Conservation (phyloP, 2,888 invertebrate genomes). For the Pardosa pseudoannulata region DNA sequence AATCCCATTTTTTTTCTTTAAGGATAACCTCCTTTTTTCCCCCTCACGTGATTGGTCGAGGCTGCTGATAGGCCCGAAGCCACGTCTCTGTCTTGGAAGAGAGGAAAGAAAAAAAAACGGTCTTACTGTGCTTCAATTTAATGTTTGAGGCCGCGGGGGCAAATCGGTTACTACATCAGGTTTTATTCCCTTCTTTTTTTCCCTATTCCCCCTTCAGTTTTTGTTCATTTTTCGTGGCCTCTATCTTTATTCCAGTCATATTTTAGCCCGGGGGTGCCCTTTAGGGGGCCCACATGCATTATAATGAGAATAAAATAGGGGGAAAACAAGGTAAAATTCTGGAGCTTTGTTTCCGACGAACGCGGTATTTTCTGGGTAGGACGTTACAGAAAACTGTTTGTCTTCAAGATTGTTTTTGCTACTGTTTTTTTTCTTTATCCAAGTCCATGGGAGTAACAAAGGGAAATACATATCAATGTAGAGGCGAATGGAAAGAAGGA, state of each 20-base stretch:
- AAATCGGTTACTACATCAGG: slow-evolving; percentile 55
- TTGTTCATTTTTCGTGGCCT: slow-evolving; percentile 18
- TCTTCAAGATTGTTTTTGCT: not conserved
- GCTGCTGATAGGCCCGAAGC: slow-evolving; percentile 38
- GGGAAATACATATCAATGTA: not conserved
- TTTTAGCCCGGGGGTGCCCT: slow-evolving; percentile 15
- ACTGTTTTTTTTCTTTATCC: not conserved
- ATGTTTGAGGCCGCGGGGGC: slow-evolving; percentile 35
- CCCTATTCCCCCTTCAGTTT: not conserved
- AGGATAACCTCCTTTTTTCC: slow-evolving; percentile 17
- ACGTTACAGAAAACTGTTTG: not conserved
- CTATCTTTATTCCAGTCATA: slow-evolving; percentile 23
- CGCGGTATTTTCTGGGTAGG: not conserved
- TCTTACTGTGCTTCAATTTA: slow-evolving; percentile 45
- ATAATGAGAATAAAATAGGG: slow-evolving; percentile 24
- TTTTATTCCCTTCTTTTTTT: slow-evolving; percentile 32
- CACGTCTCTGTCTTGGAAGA: slow-evolving; percentile 6
- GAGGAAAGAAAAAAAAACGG: not conserved
- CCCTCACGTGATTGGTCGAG: slow-evolving; percentile 37
- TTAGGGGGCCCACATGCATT: slow-evolving; percentile 9
- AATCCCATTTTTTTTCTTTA: not conserved
- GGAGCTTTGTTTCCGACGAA: not conserved
- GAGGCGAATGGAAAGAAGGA: not conserved
- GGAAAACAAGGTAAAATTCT: slow-evolving; percentile 7
- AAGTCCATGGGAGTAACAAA: not conserved